phyloP scores from a whole-genome alignment of 2,797 vertebrate species.

The Hyperoplus lanceolatus region DNA sequence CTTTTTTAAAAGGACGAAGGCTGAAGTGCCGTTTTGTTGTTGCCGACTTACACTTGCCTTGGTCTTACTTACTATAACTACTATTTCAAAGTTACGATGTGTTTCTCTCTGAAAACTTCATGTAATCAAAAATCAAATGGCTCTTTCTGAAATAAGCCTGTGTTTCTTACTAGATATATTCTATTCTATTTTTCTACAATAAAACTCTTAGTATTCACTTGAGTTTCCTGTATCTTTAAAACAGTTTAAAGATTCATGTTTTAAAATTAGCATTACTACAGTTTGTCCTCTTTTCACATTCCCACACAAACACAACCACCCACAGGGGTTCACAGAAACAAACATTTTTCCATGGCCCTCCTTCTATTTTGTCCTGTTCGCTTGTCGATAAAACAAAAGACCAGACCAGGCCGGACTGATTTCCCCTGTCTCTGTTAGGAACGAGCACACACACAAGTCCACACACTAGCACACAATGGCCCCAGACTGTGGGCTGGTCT shows the following conservation, averaged over 20 bases:
- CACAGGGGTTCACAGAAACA: conserved; percentile 57
- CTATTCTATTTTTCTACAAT: not conserved
- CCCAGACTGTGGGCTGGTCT: conserved; percentile 55
- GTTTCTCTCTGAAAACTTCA: conserved; percentile 4
- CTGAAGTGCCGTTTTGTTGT: conserved; percentile 7
- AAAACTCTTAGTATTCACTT: not conserved
- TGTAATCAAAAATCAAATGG: not conserved
- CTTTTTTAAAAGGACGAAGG: not conserved
- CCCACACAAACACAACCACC: conserved; percentile 40
- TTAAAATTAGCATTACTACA: conserved; percentile 38
- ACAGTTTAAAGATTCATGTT: conserved; percentile 15
- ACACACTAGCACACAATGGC: conserved; percentile 50
- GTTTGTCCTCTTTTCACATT: conserved; percentile 37
- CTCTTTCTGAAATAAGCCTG: not conserved
- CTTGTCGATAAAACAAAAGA: conserved; percentile 81
- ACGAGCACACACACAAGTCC: conserved; percentile 23
- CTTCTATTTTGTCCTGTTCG: conserved; percentile 64
- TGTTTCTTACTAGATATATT: not conserved
- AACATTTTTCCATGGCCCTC: conserved; percentile 66
- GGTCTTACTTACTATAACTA: not conserved
- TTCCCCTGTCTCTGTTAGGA: conserved; percentile 71
- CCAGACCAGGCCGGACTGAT: conserved; percentile 76
- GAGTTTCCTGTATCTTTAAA: not conserved
- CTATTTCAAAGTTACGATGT: conserved; percentile 12
- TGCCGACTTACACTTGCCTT: conserved; percentile 1